phyloP scores from a whole-genome alignment of 2,113 vertebrate genomes.

The Mobula birostris region DNA sequence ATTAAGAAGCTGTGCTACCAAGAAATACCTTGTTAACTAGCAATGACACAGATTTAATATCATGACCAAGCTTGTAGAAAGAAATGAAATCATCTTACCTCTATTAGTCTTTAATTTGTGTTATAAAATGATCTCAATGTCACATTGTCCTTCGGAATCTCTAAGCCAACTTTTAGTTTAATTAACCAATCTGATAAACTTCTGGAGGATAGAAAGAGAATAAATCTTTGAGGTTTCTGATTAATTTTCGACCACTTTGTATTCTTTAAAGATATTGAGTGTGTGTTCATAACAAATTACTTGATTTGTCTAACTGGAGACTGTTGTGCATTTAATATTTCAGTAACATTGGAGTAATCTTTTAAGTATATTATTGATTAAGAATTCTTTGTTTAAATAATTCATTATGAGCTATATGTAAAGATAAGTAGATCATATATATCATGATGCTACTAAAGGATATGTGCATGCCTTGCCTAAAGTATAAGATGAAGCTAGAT shows the following conservation, averaged over 20 bases:
- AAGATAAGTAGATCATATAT: too few species aligned
- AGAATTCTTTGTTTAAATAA: too few species aligned
- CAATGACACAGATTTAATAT: not conserved
- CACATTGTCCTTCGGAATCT: not conserved
- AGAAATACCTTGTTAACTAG: not conserved
- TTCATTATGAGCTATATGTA: too few species aligned
- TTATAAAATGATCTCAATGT: constrained; percentile 11
- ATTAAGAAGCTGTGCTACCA: not conserved
- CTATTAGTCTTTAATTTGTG: not conserved
- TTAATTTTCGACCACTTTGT: not conserved
- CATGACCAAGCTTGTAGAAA: not conserved
- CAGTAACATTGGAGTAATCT: too few species aligned
- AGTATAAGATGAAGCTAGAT: too few species aligned
- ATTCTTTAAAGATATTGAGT: not conserved
- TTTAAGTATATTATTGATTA: too few species aligned
- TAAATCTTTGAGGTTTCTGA: not conserved
- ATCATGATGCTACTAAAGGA: too few species aligned
- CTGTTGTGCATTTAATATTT: too few species aligned
- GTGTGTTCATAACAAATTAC: too few species aligned
- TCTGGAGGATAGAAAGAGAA: not conserved
- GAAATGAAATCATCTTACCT: constrained; percentile 2
- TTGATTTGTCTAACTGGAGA: too few species aligned
- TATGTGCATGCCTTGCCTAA: too few species aligned
- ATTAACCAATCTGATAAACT: not conserved
- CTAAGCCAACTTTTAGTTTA: not conserved